Base-by-base conservation (phyloP, 2,888 invertebrate species). In the Cheilosia scutellata region DNA sequence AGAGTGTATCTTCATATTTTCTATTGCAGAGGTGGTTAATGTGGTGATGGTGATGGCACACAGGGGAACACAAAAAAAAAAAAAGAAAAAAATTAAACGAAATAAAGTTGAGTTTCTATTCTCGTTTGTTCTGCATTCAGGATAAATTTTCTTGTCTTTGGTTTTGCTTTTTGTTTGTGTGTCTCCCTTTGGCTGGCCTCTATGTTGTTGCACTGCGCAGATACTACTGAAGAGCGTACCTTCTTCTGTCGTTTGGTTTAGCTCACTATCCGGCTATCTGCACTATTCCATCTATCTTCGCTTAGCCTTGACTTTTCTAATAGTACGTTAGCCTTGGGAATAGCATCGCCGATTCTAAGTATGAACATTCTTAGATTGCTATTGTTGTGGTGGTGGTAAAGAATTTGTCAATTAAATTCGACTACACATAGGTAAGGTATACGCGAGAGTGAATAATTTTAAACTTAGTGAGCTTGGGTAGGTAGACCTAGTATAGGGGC, bases 291-390 rank as follows among this genome's bases (percentile, higher is more conserved):
- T 57, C 70, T 71, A 70, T 75, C 53, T 53, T 66, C 47, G 66
- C 49, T 66, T 80, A 86, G 86, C 86, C 86, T 86, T 86, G 86
- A 86, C 80, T 86, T 76, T 84, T 86, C 86, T 82, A 86, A 86
- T 86, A 86, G 86, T 80, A 62, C 86, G 68, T 86, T 86, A 80
- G 86, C 86, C 80, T 86, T 82, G 77, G 77, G 71, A 80, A 68
- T 68, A 66, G 58, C 72, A 79, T 58, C 66, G 70, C 51, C 9
- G 51, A 29, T 71, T 49, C 60, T 79, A 76, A 76, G 75, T n/a
- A n/a, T 75, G 78, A 74, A 75, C 79, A 83, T 83, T 74, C 70
- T 31, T 65, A 5, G n/a, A n/a, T n/a, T n/a, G 40, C 11, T 11
- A 25, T 16, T 65, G 58, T 53, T 40, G 20, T 37, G 40, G 13